phyloP scores from a whole-genome alignment of 2,888 invertebrate genomes.

The Tryphoninae sp. region DNA sequence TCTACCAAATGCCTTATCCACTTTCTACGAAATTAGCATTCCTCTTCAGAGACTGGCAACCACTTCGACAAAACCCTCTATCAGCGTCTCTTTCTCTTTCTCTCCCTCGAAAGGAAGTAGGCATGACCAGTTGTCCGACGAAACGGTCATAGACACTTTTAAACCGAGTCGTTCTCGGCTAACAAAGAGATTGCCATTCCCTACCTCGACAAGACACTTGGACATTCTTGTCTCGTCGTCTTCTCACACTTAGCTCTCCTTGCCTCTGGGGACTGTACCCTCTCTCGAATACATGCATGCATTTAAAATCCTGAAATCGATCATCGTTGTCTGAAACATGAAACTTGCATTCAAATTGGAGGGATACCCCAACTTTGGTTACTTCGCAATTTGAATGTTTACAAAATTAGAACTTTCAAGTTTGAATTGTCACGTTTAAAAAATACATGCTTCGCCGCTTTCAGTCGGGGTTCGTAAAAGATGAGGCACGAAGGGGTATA shows the following conservation, averaged over 20 bases:
- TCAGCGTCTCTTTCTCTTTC: not conserved
- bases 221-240: not conserved
- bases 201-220: slow-evolving; percentile 6
- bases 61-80: slow-evolving; percentile 16
- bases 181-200: not conserved
- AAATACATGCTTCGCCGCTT: too few species aligned
- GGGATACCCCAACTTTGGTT: too few species aligned
- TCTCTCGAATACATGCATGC: slow-evolving; percentile 8
- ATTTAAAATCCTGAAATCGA: not conserved
- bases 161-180: not conserved
- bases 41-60: slow-evolving; percentile 16
- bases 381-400: too few species aligned
- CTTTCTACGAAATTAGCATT: slow-evolving; percentile 48
- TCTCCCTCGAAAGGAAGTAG: not conserved
- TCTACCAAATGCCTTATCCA: slow-evolving; percentile 14
- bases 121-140: not conserved
- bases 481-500: too few species aligned
- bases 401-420: too few species aligned
- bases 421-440: too few species aligned
- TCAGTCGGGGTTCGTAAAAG: too few species aligned
- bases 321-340: not conserved
- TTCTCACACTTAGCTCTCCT: slow-evolving; percentile 5
- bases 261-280: not conserved
- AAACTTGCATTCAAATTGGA: too few species aligned
- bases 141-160: not conserved